Evolutionary conservation across 1,140 invertebrate species (phyloP).

Genomic region (Hycleus cichorii): DNA sequence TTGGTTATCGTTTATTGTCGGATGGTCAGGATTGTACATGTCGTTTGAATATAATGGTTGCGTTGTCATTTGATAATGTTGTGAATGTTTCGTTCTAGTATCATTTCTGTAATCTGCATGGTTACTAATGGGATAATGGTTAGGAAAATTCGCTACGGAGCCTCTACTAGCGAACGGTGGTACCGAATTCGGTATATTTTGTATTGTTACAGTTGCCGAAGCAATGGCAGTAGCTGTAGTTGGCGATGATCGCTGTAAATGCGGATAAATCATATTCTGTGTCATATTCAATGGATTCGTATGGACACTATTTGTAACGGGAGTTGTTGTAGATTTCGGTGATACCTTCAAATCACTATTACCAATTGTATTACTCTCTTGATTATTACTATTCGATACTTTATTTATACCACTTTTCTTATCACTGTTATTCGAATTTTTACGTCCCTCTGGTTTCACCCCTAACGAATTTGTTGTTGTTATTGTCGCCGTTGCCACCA

Average conservation of each 20-base stretch:
- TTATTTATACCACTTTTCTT: conserved; percentile 46
- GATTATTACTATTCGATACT: conserved; percentile 35
- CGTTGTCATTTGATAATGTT: conserved; percentile 40
- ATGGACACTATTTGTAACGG: conserved; percentile 41
- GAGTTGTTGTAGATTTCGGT: conserved; percentile 49
- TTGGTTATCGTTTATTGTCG: conserved; percentile 33
- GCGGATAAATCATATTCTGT: conserved; percentile 48
- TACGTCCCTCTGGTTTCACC: conserved; percentile 56
- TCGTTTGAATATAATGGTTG: conserved; percentile 42
- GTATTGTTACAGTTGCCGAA: conserved; percentile 49
- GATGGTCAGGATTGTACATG: conserved; percentile 45
- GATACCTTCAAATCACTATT: conserved; percentile 43
- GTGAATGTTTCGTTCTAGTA: conserved; percentile 41
- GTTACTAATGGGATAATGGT: conserved; percentile 38
- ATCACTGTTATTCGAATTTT: conserved; percentile 49
- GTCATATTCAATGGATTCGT: conserved; percentile 43
- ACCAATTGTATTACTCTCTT: conserved; percentile 23
- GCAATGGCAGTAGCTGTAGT: conserved; percentile 53
- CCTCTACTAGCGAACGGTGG: conserved; percentile 50
- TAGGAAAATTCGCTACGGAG: conserved; percentile 33
- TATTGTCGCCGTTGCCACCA: not conserved
- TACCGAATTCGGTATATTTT: conserved; percentile 49
- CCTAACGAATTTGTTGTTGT: conserved; percentile 9
- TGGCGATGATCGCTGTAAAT: conserved; percentile 49
- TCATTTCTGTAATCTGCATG: conserved; percentile 32